Evolutionary conservation across 2,797 vertebrate species (phyloP), one percentile per base, ranked within the genome.

Genomic region (Spheniscus humboldti): DNA sequence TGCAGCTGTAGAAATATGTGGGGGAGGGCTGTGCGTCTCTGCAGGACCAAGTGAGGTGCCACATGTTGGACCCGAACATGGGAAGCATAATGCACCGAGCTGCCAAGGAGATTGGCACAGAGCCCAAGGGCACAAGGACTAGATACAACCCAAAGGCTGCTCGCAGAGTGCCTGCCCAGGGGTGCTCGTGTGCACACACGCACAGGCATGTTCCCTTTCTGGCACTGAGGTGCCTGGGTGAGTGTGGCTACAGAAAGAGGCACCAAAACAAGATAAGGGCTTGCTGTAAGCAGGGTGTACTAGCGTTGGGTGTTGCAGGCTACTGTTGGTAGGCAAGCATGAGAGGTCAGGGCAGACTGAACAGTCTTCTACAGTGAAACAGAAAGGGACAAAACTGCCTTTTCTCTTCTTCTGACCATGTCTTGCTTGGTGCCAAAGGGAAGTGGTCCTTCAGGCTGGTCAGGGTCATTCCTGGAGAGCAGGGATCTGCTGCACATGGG

Each of bases 41-140:
- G 50, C 48, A 37, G 59, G 57, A 50, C 31, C 10, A n/a, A 63
- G 52, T 1, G 17, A 72, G 62, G 47, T 64, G 64, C 57, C 50
- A 57, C 6, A 0, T 59, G 30, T 74, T 68, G 74, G 39, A 60
- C 18, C 13, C 1, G 0, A n/a, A 13, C 19, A 3, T 0, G 2
- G 43, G 86, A 24, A 86, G 31, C 82, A 35, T 20, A 27, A 5
- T 0, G 37, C n/a, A n/a, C 24, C 0, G 4, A 80, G 66, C 64
- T 92, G 76, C 59, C 4, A 3, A n/a, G 77, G 69, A 84, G 37
- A 18, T 22, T 1, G 12, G 45, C 56, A 33, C 47, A 41, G 52
- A 60, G 47, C 48, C 39, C 48, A 23, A 66, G 39, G 33, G 12
- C 3, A 18, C 3, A 20, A 78, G 64, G 53, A 22, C 20, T 18